Base-by-base conservation (phyloP, 2,888 invertebrate species). In the Diploptera punctata region DNA sequence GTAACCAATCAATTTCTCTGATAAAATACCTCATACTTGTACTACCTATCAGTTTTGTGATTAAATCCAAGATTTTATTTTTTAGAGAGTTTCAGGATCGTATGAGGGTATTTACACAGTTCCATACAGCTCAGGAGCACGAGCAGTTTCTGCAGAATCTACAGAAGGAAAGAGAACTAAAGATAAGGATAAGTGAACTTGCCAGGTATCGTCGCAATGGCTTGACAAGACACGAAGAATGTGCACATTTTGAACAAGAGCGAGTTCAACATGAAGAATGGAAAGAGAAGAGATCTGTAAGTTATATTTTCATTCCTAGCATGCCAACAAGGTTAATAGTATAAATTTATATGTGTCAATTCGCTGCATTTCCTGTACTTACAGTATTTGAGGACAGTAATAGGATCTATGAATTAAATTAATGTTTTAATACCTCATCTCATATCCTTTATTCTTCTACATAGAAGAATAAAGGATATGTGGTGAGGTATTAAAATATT, bases 151-250 rank as follows among this genome's bases (percentile, higher is more conserved):
- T 93, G 67, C 89, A 89, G 4, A 94, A 92, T 75, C 82, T 95
- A 70, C 92, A 93, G 83, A 88, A 93, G 71, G 96, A 97, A 83
- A 89, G 92, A 77, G 95, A 96, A 80, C 85, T 97, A 73, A 90
- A 95, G 76, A 87, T 92, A 78, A 88, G 97, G 5, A 87, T 97
- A 26, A 90, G 91, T 1, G 97, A 97, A 84, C 84, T 95, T 54
- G 88, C 91, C 81, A 91, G 94, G 74, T 93, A 96, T 84, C 87
- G 97, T 31, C 91, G 92, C 79, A 92, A 95, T 78, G 97, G 97
- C 29, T 88, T 97, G 47, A 93, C 93, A 2, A 87, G 90, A 54
- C 88, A 92, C 68, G 93, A 93, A 80, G 96, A 97, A 81, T 93
- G 95, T 79, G 88, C 93, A 38, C 94, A 95, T 81, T 95, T 94